phyloP scores from a whole-genome alignment of 2,113 vertebrate genomes.

The Eurystomus gularis region DNA sequence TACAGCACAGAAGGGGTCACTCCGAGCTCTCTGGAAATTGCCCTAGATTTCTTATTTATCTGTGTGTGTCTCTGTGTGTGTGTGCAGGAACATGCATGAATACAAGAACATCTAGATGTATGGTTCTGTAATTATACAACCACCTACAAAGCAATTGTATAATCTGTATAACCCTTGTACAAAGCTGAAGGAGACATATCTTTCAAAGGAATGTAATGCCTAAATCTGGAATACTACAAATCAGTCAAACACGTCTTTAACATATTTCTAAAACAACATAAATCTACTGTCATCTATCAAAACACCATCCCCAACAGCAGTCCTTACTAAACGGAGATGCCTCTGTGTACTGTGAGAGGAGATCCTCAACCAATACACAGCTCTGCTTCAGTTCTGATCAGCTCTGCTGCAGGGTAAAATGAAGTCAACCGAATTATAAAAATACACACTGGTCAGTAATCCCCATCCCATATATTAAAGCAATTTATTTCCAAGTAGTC shows the following conservation, averaged over 20 bases:
- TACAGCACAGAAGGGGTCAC: not conserved
- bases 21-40: not conserved
- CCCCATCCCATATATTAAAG: not conserved
- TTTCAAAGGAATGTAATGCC: not conserved
- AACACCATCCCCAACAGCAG: not conserved
- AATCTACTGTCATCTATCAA: not conserved
- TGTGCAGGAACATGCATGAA: fast-evolving
- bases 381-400: not conserved
- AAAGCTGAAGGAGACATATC: not conserved
- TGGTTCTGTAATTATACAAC: not conserved
- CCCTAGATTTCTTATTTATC: not conserved
- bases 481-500: not conserved
- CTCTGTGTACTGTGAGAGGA: not conserved
- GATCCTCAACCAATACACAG: not conserved
- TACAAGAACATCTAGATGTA: not conserved
- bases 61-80: not conserved
- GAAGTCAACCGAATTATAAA: not conserved
- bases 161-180: not conserved
- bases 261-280: not conserved
- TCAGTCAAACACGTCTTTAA: not conserved
- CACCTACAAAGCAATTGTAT: not conserved
- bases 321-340: not conserved
- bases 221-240: not conserved
- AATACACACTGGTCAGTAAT: not conserved
- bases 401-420: not conserved